Evolutionary conservation across 2,113 vertebrate genomes (phyloP).

Genomic region (Cavia porcellus): DNA sequence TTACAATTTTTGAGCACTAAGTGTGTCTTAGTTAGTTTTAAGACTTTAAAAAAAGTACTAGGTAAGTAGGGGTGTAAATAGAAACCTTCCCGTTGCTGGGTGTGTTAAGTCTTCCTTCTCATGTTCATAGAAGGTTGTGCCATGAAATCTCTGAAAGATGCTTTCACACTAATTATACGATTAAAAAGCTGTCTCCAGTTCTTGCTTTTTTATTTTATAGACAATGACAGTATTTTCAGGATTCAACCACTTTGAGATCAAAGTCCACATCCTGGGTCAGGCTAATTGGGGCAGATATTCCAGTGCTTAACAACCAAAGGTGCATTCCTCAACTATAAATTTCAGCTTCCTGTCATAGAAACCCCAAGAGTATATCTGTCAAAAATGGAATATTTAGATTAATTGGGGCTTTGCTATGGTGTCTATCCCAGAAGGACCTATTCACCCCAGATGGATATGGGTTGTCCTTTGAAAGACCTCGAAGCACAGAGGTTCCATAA

Average conservation of each 20-base stretch:
- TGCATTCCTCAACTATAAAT: constrained; percentile 57
- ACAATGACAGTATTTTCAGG: constrained; percentile 76
- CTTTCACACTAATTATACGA: constrained; percentile 78
- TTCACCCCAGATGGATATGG: background rate
- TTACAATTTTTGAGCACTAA: constrained; percentile 79
- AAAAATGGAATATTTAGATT: constrained; percentile 70
- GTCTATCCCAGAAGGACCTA: constrained; percentile 63
- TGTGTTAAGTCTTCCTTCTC: constrained; percentile 74
- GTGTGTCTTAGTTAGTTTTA: constrained; percentile 44
- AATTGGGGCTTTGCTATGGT: constrained; percentile 23
- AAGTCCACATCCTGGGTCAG: constrained; percentile 79
- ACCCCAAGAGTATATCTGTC: constrained; percentile 58
- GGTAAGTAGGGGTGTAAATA: constrained; percentile 79
- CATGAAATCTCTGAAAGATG: constrained; percentile 76
- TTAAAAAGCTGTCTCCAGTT: constrained; percentile 77
- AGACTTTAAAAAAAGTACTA: background rate
- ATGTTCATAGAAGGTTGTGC: constrained; percentile 67
- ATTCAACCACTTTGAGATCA: constrained; percentile 83
- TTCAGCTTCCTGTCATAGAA: constrained; percentile 67
- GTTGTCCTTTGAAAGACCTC: constrained; percentile 64
- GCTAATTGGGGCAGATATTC: constrained; percentile 81
- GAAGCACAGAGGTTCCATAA: background rate
- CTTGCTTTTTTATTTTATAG: constrained; percentile 47
- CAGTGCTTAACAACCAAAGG: constrained; percentile 79
- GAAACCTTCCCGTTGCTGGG: constrained; percentile 58